Evolutionary conservation across 2,797 vertebrate species (phyloP), one percentile per base, ranked within the genome.

Genomic region (Champsocephalus gunnari): DNA sequence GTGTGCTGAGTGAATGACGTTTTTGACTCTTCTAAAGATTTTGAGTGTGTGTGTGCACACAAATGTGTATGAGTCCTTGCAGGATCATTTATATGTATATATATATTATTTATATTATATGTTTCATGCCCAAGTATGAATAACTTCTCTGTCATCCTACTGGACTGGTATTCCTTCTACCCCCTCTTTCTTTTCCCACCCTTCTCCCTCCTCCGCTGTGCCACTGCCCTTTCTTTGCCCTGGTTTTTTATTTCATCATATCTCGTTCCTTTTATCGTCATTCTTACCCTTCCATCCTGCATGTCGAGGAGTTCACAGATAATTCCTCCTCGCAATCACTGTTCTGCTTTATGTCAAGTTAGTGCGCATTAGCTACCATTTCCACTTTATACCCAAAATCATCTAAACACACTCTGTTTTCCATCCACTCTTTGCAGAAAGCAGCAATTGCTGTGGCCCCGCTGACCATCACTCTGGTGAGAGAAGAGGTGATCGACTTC

Each of bases 401-500:
- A 38, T 38, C 34, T 47, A 16, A 56, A 41, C 38, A 38, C 19
- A 16, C 38, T 0, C n/a, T 70, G 50, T 61, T 66, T 70, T 21
- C 8, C 43, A 47, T 12, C 3, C 12, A 4, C 4, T 49, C 24
- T 73, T 93, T 41, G 63, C 90, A 99, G 98, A 99, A 98, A 97
- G 98, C 98, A 91, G 98, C 99, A 92, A 99, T 99, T 79, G 98
- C 98, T 16, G 98, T 99, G 88, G 98, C 98, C 61, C 98, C 98
- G 32, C 93, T 99, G 93, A 99, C 98, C 88, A 99, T 99, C 92
- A 99, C 98, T 61, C 94, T 99, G 93, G 98, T 99, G 81, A 95
- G 98, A 87, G 98, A 99, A 90, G 98, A 99, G 92, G 98, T 99
- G 89, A 99, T 99, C 76, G 98, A 99, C 93, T 99, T 99, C 93